These are phyloP conservation scores for Neogale vison DNA, from an alignment of 2,113 vertebrate genomes.

Conservation along the genomic window DNA sequence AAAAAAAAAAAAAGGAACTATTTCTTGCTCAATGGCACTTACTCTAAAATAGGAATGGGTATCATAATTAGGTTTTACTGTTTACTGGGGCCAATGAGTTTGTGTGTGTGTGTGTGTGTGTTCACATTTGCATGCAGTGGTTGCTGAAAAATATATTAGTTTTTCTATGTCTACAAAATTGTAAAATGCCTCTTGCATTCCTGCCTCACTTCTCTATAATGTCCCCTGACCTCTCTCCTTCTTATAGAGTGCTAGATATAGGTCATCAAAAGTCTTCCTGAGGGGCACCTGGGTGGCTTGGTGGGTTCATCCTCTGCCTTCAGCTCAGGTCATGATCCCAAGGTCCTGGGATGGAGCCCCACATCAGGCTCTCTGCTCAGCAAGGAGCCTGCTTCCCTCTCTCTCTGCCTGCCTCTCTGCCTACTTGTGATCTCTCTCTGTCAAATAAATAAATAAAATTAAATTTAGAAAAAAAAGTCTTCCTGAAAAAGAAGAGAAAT, in stretches of 20 bases:
- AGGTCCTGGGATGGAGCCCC: too few species aligned
- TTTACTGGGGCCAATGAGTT: not conserved
- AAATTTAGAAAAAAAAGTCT: not conserved
- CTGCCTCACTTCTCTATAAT: not conserved
- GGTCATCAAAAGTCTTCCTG: not conserved
- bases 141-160: not conserved
- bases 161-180: not conserved
- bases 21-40: not conserved
- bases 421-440: too few species aligned
- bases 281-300: not conserved
- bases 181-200: not conserved
- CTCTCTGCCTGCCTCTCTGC: too few species aligned
- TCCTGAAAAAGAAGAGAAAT: constrained; percentile 8
- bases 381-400: too few species aligned
- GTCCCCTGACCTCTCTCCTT: constrained; percentile 1
- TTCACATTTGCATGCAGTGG: not conserved
- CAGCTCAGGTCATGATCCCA: too few species aligned
- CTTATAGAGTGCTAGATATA: not conserved
- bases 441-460: too few species aligned
- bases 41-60: not conserved
- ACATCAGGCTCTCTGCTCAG: too few species aligned
- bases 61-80: not conserved
- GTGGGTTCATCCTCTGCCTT: too few species aligned
- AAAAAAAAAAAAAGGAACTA: not conserved
- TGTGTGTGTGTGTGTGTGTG: not conserved